Percentiles rank a stretch among this genome's conserved stretches.
These are phyloP conservation scores for Cephus pygmeus DNA, from an alignment of 2,888 invertebrate genomes.

Conservation along the genomic window DNA sequence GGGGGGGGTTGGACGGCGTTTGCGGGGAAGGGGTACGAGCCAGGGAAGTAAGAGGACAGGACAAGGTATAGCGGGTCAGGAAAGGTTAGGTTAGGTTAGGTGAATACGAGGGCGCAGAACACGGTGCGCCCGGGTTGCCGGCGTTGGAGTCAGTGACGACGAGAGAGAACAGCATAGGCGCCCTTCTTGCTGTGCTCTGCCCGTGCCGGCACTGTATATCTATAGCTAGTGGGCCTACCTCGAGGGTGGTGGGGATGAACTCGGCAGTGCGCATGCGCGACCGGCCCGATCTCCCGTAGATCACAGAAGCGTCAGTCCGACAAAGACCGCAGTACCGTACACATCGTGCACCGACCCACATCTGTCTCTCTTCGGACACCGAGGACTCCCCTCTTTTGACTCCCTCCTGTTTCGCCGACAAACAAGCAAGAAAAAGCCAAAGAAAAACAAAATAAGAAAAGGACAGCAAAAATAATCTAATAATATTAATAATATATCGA, in stretches of 20 bases:
- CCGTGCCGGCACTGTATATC: neutral
- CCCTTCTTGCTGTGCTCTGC: neutral
- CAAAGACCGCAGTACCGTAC: constrained; percentile 49
- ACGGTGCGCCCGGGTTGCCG: neutral
- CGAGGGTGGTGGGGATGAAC: neutral
- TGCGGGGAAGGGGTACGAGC: neutral
- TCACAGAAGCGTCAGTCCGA: constrained; percentile 42
- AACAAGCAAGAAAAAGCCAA: neutral
- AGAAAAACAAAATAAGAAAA: neutral
- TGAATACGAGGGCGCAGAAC: neutral
- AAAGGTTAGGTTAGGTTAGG: neutral
- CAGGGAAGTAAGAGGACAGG: neutral
- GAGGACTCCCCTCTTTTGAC: constrained; percentile 24
- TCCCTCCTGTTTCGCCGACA: constrained; percentile 5
- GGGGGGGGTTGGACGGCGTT: neutral
- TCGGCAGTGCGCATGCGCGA: constrained; percentile 22
- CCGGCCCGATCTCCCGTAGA: constrained; percentile 12
- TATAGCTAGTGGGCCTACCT: neutral
- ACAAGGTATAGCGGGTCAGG: neutral
- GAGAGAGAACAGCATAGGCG: neutral
- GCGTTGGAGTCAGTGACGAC: neutral
- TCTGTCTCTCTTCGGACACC: constrained; percentile 22
- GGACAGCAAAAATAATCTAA: neutral
- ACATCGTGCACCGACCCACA: constrained; percentile 33
- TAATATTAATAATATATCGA: neutral